Percentiles rank a stretch among this genome's conserved stretches.
Evolutionary conservation across 1,140 invertebrate genomes (phyloP).

Genomic region (Neodiprion fabricii): DNA sequence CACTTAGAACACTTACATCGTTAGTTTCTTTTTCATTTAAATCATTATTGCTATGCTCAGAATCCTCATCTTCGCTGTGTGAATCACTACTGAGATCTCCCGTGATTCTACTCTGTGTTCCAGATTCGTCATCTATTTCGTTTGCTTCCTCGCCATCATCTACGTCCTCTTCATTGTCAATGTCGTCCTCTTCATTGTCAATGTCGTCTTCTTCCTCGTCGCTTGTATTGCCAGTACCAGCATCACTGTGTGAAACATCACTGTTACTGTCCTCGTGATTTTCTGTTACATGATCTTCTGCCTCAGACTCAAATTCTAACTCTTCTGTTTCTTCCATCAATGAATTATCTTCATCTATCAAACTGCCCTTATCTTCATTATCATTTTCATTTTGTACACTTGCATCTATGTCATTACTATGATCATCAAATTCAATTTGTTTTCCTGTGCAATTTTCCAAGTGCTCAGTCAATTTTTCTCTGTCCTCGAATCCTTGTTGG

Average conservation of each 20-base stretch:
- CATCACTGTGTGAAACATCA: constrained; percentile 27
- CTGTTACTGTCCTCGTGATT: constrained; percentile 28
- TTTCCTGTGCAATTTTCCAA: constrained; percentile 42
- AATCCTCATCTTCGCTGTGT: constrained; percentile 36
- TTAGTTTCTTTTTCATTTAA: constrained; percentile 25
- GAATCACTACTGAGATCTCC: constrained; percentile 34
- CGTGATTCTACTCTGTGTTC: constrained; percentile 20
- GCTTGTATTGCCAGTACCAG: constrained; percentile 26
- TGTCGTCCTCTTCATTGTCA: constrained; percentile 6
- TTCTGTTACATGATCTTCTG: not conserved
- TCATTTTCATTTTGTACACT: constrained; percentile 32
- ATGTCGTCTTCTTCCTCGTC: constrained; percentile 27
- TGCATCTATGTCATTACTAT: constrained; percentile 30
- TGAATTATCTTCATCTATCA: constrained; percentile 43
- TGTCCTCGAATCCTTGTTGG: constrained; percentile 48
- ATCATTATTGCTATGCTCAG: constrained; percentile 36
- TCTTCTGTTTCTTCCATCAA: constrained; percentile 27
- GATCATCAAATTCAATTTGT: constrained; percentile 30
- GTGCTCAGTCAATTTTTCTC: constrained; percentile 50
- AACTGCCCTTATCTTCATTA: constrained; percentile 42
- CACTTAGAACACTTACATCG: constrained; percentile 16
- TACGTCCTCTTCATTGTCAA: constrained; percentile 28
- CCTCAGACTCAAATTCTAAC: not conserved
- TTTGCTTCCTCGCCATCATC: constrained; percentile 30
- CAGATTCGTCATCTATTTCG: constrained; percentile 32